A percentile compares a stretch with the other conserved stretches of the same genome.
phyloP scores from a whole-genome alignment of 2,113 vertebrate genomes.

The Carassius carassius region DNA sequence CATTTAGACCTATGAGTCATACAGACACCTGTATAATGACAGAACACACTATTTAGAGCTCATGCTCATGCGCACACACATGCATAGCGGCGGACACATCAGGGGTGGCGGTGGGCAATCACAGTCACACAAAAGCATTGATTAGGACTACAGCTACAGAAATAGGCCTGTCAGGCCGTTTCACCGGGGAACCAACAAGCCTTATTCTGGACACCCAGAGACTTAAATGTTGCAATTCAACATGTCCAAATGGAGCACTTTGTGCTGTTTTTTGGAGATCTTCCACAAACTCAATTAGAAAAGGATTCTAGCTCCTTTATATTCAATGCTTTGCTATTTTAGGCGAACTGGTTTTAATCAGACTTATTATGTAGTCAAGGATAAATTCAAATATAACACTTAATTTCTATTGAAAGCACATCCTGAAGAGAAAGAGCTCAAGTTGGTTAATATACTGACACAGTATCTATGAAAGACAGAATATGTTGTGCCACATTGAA shows the following conservation, averaged over 20 bases:
- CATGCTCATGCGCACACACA: conserved; percentile 8
- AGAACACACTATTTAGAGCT: conserved; percentile 19
- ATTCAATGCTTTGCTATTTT: not conserved
- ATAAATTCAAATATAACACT: not conserved
- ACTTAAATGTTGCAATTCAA: not conserved
- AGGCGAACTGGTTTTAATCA: not conserved
- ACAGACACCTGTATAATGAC: not conserved
- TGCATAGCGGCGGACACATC: not conserved
- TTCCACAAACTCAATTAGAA: conserved; percentile 17
- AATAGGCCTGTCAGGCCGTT: conserved; percentile 45
- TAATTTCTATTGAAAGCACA: not conserved
- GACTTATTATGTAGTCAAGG: conserved; percentile 8
- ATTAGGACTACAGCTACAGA: conserved; percentile 45
- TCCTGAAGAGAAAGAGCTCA: not conserved
- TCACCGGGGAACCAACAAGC: not conserved
- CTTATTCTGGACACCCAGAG: not conserved
- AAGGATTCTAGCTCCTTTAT: not conserved
- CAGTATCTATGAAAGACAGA: not conserved
- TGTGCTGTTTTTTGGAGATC: conserved; percentile 1
- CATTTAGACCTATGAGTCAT: conserved; percentile 20
- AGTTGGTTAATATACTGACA: not conserved
- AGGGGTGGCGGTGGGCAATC: conserved; percentile 35
- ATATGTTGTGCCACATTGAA: not conserved
- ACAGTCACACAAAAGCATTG: conserved; percentile 52
- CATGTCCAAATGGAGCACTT: not conserved